phyloP scores from a whole-genome alignment of 2,888 invertebrate species.

The Octodonta nipae region DNA sequence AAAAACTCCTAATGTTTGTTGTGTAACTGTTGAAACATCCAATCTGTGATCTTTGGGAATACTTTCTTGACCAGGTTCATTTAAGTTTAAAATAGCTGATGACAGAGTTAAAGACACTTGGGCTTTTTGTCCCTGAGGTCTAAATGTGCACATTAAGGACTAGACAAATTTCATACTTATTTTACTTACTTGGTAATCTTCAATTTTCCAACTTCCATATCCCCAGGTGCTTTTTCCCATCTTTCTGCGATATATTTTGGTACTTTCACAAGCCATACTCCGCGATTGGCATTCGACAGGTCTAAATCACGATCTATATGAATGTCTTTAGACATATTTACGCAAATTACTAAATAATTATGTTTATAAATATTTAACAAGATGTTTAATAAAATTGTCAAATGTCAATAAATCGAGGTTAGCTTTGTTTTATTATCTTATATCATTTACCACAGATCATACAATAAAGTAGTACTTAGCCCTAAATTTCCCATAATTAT shows the following conservation, averaged over 20 bases:
- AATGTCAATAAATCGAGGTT: too few species aligned
- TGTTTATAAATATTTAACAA: too few species aligned
- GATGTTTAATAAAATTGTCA: too few species aligned
- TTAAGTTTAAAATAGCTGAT: slow-evolving; percentile 63
- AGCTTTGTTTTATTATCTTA: too few species aligned
- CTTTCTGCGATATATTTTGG: slow-evolving; percentile 91
- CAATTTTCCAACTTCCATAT: slow-evolving; percentile 85
- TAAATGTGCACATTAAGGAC: too few species aligned
- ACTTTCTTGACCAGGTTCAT: slow-evolving; percentile 62
- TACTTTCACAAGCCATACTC: slow-evolving; percentile 92
- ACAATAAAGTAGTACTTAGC: too few species aligned
- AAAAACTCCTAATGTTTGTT: slow-evolving; percentile 85
- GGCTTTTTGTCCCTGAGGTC: slow-evolving; percentile 61
- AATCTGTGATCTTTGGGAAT: slow-evolving; percentile 87
- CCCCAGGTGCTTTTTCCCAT: slow-evolving; percentile 87
- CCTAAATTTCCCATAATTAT: too few species aligned
- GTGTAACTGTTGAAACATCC: slow-evolving; percentile 79
- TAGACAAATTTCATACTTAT: neutral
- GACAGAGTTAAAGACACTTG: slow-evolving; percentile 79
- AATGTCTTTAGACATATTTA: slow-evolving; percentile 29
- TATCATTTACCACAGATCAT: too few species aligned
- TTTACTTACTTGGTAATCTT: slow-evolving; percentile 61
- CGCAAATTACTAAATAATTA: too few species aligned
- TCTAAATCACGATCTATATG: slow-evolving; percentile 72
- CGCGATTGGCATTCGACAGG: slow-evolving; percentile 74